Percentiles rank a stretch among this genome's conserved stretches.
These are phyloP conservation scores for Busseola fusca DNA, from an alignment of 2,888 invertebrate genomes.

Conservation along the genomic window DNA sequence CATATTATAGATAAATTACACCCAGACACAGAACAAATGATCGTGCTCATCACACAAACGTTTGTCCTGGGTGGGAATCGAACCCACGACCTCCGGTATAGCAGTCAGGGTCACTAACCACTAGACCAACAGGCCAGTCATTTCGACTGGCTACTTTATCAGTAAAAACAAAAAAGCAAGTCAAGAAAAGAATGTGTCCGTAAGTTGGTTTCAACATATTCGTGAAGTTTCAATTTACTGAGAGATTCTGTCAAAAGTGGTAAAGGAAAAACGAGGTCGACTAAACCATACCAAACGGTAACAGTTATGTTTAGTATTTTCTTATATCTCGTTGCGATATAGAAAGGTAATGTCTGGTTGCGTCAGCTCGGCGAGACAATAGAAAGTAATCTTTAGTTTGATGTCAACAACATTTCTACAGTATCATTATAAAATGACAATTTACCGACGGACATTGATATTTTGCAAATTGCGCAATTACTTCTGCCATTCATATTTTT, in stretches of 20 bases:
- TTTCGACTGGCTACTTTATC: not conserved
- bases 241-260: not conserved
- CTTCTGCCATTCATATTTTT: conserved; percentile 2
- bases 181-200: not conserved
- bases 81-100: too few relatives aligned
- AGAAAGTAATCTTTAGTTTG: conserved; percentile 40
- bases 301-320: conserved; percentile 18
- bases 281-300: conserved; percentile 5
- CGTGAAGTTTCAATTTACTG: not conserved
- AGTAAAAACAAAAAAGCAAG: not conserved
- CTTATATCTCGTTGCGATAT: conserved; percentile 15
- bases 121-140: too few relatives aligned
- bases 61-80: too few relatives aligned
- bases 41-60: too few relatives aligned
- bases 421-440: not conserved
- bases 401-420: conserved; percentile 22
- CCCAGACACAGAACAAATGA: too few relatives aligned
- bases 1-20: too few relatives aligned
- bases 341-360: conserved; percentile 36
- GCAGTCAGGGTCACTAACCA: too few relatives aligned
- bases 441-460: conserved; percentile 8
- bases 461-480: conserved; percentile 1
- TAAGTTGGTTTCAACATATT: not conserved
- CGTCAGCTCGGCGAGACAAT: conserved; percentile 42
- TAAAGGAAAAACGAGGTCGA: not conserved